phyloP scores from a whole-genome alignment of 2,888 invertebrate genomes.

The Lepetodrilus schrolli region DNA sequence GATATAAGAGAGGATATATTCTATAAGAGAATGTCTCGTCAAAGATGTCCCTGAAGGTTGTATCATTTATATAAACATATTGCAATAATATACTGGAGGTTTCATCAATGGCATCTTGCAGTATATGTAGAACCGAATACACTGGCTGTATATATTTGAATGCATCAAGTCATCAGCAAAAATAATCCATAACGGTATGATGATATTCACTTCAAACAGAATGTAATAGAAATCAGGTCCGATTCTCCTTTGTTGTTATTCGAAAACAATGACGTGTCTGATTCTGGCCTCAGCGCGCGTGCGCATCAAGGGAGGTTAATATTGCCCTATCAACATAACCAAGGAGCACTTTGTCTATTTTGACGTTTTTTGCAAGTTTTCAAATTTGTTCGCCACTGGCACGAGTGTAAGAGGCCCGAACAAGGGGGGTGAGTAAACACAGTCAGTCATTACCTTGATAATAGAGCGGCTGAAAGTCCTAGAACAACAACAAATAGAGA shows the following conservation, averaged over 20 bases:
- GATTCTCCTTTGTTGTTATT: not conserved
- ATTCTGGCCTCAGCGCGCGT: not conserved
- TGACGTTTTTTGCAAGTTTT: constrained; percentile 27
- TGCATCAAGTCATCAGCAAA: no score
- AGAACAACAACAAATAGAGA: constrained; percentile 24
- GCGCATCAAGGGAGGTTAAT: constrained; percentile 7
- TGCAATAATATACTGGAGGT: no score
- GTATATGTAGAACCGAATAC: no score
- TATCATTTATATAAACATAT: no score
- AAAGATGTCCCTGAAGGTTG: no score
- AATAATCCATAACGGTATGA: no score
- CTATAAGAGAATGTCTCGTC: no score
- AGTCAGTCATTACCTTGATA: constrained; percentile 20
- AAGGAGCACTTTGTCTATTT: not conserved
- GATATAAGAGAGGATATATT: no score
- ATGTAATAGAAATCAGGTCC: no score
- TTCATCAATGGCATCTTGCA: no score
- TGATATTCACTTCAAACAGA: no score
- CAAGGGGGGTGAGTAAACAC: not conserved
- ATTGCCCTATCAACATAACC: constrained; percentile 12
- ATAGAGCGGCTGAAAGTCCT: constrained; percentile 11
- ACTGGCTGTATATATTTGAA: no score
- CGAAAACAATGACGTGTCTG: not conserved
- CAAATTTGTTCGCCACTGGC: constrained; percentile 25
- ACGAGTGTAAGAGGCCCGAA: constrained; percentile 17